phyloP scores from a whole-genome alignment of 1,140 invertebrate species.

The Diachasmimorpha longicaudata region DNA sequence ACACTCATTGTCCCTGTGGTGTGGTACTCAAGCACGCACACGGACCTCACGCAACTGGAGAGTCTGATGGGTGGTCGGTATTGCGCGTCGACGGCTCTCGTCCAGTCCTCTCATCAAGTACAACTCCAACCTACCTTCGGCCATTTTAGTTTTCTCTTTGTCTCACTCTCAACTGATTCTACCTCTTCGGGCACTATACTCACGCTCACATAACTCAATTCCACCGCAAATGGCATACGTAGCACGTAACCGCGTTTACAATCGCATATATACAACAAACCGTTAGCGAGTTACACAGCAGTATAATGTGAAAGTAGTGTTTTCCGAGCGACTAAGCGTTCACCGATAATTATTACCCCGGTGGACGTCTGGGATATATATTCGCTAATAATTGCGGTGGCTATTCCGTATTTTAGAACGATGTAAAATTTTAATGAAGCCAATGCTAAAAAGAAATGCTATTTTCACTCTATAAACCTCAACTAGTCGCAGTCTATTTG shows the following conservation, averaged over 20 bases:
- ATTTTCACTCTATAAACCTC: no score
- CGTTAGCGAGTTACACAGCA: conserved; percentile 11
- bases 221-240: conserved; percentile 24
- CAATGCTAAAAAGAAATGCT: no score
- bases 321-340: conserved; percentile 27
- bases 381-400: background rate
- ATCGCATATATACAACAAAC: conserved; percentile 1
- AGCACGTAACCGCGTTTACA: conserved; percentile 18
- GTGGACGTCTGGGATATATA: conserved; percentile 10
- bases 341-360: conserved; percentile 26
- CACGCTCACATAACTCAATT: conserved; percentile 25
- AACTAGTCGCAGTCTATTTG: background rate
- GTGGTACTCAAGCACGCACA: conserved; percentile 23
- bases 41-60: conserved; percentile 23
- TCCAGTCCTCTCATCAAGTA: background rate
- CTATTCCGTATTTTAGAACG: background rate
- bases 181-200: conserved; percentile 9
- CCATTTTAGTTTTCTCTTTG: background rate
- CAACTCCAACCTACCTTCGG: conserved; percentile 3
- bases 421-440: background rate
- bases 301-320: conserved; percentile 27
- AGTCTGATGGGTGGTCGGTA: background rate
- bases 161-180: background rate
- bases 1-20: conserved; percentile 29
- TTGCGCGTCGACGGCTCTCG: background rate